Evolutionary conservation across 2,888 invertebrate species (phyloP), one percentile per base, ranked within the genome.

Genomic region (Panzeria rudis): DNA sequence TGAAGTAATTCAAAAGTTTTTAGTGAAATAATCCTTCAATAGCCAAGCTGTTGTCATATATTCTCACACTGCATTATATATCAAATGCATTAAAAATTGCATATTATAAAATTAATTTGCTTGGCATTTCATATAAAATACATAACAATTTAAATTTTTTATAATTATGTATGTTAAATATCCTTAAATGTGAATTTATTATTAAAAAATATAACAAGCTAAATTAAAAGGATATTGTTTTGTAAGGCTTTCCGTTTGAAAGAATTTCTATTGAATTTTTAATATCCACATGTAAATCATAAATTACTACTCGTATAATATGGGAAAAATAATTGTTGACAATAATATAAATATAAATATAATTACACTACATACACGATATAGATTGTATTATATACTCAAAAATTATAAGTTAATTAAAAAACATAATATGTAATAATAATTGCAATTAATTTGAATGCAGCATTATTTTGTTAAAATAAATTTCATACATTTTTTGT

Each of bases 321-420:
- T 86, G 84, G 75, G 69, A 79, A 73, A 84, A 77, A 71, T 38
- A 82, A 77, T 86, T 86, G 82, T 87, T 87, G 87, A 87, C 87
- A 87, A 87, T 87, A 87, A 85, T 86, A 84, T 71, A n/a, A n/a
- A 73, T 72, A 81, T 79, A 25, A 32, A 32, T 56, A 13, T 32
- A 32, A 17, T 54, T 72, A 44, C 25, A 64, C 29, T 56, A 44
- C 44, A 64, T 56, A 32, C n/a, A 20, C 50, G 50, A 20, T 78
- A 56, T 69, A 80, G 61, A 80, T 72, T 81, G 62, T 77, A 81
- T 77, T 73, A 80, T 81, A 86, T 77, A 80, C 68, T 76, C 44
- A 29, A 71, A 69, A n/a, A 66, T 35, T 56, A 72, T 52, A 64
- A 77, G 56, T 56, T 47, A 69, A 56, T 64, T 50, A 69, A 62